A percentile compares a stretch with the other conserved stretches of the same genome.
Conservation (phyloP, 2,797 vertebrate genomes). For the Dromococcyx pavoninus region DNA sequence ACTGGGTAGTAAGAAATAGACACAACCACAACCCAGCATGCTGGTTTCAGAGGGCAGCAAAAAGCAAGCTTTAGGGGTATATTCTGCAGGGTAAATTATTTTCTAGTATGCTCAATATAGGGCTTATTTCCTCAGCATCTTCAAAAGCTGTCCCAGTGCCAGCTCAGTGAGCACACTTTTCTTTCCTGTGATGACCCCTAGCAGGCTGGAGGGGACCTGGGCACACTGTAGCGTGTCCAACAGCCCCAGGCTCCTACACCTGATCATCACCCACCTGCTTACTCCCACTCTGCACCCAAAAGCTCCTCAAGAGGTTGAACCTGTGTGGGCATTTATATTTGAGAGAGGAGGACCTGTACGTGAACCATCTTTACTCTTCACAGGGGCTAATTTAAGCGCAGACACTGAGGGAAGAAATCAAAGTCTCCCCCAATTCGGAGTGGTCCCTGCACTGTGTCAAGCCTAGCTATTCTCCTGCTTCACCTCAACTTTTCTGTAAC, state of each 20-base stretch:
- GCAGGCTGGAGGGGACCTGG: neutral
- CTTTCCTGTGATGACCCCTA: accelerated
- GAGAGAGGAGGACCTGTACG: neutral
- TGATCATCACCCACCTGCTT: neutral
- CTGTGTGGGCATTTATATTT: accelerated
- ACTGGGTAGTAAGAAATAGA: neutral
- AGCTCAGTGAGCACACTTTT: neutral
- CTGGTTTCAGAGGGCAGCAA: neutral
- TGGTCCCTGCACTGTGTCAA: neutral
- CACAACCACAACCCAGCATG: neutral
- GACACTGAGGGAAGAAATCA: neutral
- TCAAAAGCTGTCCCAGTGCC: neutral
- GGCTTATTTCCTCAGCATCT: neutral
- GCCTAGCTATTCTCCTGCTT: neutral
- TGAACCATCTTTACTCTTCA: neutral
- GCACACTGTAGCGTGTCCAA: neutral
- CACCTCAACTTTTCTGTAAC: neutral
- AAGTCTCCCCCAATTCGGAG: accelerated
- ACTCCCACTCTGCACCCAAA: accelerated
- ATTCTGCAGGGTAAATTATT: neutral
- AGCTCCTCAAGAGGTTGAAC: neutral
- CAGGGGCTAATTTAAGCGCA: neutral
- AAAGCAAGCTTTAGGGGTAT: neutral
- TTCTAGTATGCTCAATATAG: accelerated
- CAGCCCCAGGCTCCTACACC: neutral